phyloP scores from a whole-genome alignment of 53 echinoderm and acorn worm species.

The Arbacia lixula region DNA sequence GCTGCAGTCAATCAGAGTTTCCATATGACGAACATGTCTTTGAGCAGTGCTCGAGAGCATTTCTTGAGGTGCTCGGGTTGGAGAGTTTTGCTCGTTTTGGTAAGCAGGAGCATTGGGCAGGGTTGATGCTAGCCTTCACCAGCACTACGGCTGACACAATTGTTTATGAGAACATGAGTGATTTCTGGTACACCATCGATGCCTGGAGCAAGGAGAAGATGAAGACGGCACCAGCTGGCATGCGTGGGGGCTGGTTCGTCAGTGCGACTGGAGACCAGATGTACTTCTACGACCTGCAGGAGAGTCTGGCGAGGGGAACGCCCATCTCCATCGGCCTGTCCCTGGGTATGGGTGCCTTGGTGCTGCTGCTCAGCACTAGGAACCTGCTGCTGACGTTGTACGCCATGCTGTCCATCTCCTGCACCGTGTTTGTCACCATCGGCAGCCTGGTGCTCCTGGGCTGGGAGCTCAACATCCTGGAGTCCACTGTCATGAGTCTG shows the following conservation, averaged over 20 bases:
- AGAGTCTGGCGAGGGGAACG: slow-evolving; percentile 68
- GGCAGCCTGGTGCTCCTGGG: slow-evolving; percentile 81
- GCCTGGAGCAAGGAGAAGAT: slow-evolving; percentile 59
- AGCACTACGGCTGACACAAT: slow-evolving; percentile 34
- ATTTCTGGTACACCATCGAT: slow-evolving; percentile 70
- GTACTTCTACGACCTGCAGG: slow-evolving; percentile 80
- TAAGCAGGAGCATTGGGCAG: slow-evolving; percentile 9
- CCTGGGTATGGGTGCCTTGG: slow-evolving; percentile 52
- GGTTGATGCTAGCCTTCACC: slow-evolving; percentile 43
- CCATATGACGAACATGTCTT: slow-evolving; percentile 50
- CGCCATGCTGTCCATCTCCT: slow-evolving; percentile 70
- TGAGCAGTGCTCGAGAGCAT: slow-evolving; percentile 4
- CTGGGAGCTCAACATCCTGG: slow-evolving; percentile 88
- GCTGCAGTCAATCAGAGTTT: slow-evolving; percentile 60
- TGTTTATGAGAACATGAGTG: slow-evolving; percentile 48
- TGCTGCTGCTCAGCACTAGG: slow-evolving; percentile 71
- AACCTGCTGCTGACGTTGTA: slow-evolving; percentile 73
- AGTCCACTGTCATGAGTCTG: slow-evolving; percentile 81
- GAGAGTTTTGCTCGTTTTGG: slow-evolving; percentile 12
- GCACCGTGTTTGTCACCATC: slow-evolving; percentile 71
- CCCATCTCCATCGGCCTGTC: slow-evolving; percentile 66
- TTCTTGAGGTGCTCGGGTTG: background rate
- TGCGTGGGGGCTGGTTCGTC: slow-evolving; percentile 70
- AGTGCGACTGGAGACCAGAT: slow-evolving; percentile 21
- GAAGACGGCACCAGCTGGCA: slow-evolving; percentile 62